Evolutionary conservation across 2,113 vertebrate species (phyloP), one percentile per base, ranked within the genome.

Genomic region (Alethe diademata): DNA sequence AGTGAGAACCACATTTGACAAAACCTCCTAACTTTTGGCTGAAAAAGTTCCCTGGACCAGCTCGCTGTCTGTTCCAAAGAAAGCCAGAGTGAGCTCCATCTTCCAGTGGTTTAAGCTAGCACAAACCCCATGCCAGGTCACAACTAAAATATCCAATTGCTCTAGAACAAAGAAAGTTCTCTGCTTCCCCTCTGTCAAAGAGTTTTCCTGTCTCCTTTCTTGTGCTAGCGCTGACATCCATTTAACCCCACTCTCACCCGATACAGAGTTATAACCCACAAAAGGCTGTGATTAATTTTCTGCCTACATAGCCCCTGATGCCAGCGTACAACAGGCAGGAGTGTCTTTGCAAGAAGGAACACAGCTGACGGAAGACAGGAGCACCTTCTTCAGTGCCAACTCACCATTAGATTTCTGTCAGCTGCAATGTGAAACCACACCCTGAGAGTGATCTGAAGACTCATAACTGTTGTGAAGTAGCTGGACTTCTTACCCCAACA

Each of bases 321-420:
- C 36, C 43, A 53, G 36, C 0, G 0, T 19, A 43, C n/a, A 65
- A 67, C 40, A 84, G 35, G 20, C 56, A 58, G 3, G 2, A 78
- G 9, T 2, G 1, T 10, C 56, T 86, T 11, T 40, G 17, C 38
- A 78, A 86, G 60, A 78, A 51, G 38, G 19, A 88, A 28, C 29
- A 88, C 8, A 24, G 75, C 71, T 57, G 20, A 48, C 16, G 22
- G 16, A 79, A 79, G n/a, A 70, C 31, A 12, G 19, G 69, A 61
- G n/a, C 47, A 66, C 11, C 38, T 66, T 35, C 64, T 86, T 62
- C 25, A 58, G 50, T 2, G 20, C 51, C 69, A 91, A 22, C 24
- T 50, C 61, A 83, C 20, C 60, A 51, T 26, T 3, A 88, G 12
- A 45, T 25, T n/a, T 36, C 45, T 50, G 53, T 86, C 35, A 86